A percentile compares a stretch with the other conserved stretches of the same genome.
These are phyloP conservation scores for Myocastor coypus DNA, from an alignment of 2,113 vertebrate genomes.

Conservation along the genomic window DNA sequence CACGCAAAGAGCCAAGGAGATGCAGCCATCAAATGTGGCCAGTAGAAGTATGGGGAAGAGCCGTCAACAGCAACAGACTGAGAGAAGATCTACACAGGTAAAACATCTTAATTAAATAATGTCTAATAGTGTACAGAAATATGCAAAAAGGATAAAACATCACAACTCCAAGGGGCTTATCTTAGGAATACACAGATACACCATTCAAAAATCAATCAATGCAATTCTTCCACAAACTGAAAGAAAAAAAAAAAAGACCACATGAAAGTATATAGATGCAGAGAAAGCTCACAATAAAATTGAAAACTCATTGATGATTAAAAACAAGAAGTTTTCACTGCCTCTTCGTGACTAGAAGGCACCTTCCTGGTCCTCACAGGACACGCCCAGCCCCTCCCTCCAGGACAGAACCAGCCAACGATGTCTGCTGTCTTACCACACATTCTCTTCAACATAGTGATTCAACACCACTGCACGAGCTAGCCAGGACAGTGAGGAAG, in stretches of 20 bases:
- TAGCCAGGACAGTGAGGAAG: neutral
- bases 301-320: neutral
- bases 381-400: neutral
- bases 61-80: neutral
- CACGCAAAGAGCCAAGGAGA: neutral
- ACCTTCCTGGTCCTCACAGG: neutral
- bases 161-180: neutral
- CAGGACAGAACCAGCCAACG: neutral
- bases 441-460: neutral
- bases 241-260: neutral
- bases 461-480: neutral
- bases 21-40: neutral
- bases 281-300: neutral
- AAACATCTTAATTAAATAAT: slow-evolving; percentile 1
- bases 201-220: neutral
- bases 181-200: neutral
- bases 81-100: neutral
- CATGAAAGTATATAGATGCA: neutral
- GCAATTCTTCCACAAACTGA: neutral
- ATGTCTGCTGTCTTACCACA: neutral
- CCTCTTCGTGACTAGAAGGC: neutral
- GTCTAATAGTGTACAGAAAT: neutral
- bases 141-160: neutral
- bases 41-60: neutral
- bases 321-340: neutral